These are phyloP conservation scores for Threskiornis aethiopicus DNA, from an alignment of 2,797 vertebrate genomes.

Conservation along the genomic window DNA sequence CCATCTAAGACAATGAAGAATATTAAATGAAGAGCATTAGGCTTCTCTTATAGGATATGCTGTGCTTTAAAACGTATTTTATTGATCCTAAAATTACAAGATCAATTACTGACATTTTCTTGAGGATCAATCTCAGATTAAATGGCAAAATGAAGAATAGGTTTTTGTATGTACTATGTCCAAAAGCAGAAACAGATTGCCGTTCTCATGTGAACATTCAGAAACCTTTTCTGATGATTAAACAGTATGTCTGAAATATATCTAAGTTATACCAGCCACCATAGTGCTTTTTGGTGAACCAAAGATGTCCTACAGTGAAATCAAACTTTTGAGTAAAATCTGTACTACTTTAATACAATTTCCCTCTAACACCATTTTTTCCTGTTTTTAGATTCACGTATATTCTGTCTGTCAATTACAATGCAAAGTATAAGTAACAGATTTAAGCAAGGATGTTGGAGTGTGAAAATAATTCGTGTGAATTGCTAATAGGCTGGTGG, in stretches of 20 bases:
- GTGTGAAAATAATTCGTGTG: slow-evolving; percentile 31
- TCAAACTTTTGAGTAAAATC: slow-evolving; percentile 14
- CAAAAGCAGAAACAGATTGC: slow-evolving; percentile 36
- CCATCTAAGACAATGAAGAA: background rate
- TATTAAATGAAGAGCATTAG: slow-evolving; percentile 34
- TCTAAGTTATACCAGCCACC: slow-evolving; percentile 16
- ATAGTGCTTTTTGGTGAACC: slow-evolving; percentile 44
- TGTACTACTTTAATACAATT: background rate
- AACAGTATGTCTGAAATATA: slow-evolving; percentile 35
- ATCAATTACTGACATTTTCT: slow-evolving; percentile 50
- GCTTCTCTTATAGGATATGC: background rate
- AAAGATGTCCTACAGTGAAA: slow-evolving; percentile 49
- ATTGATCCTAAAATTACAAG: slow-evolving; percentile 63
- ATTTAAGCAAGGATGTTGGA: slow-evolving; percentile 36
- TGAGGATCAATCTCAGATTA: slow-evolving; percentile 44
- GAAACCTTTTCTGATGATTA: slow-evolving; percentile 50
- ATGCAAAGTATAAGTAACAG: slow-evolving; percentile 13
- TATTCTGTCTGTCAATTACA: slow-evolving; percentile 33
- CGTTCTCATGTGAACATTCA: background rate
- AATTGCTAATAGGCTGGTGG: slow-evolving; percentile 27
- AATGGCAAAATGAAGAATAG: slow-evolving; percentile 56
- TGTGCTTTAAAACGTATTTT: slow-evolving; percentile 66
- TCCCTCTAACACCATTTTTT: background rate
- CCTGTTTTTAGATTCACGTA: background rate
- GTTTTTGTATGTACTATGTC: slow-evolving; percentile 41